phyloP scores from a whole-genome alignment of 1,140 invertebrate species.

The Pseudomyrmex sp. region DNA sequence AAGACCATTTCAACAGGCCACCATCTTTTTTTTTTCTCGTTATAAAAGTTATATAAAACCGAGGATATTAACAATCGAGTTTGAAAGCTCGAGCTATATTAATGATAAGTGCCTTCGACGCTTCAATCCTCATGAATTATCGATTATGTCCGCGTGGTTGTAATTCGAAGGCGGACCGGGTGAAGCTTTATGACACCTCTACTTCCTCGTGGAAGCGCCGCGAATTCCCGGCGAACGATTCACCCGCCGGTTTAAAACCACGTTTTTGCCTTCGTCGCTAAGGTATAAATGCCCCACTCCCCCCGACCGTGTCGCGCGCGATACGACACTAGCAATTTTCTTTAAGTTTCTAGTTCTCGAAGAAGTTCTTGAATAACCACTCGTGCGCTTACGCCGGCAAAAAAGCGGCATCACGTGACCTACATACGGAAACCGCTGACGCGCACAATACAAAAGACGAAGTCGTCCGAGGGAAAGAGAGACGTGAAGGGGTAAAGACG shows the following conservation, averaged over 20 bases:
- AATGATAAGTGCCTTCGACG: slow-evolving; percentile 4
- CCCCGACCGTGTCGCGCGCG: neutral
- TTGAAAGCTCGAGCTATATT: slow-evolving; percentile 49
- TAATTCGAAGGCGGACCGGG: slow-evolving; percentile 11
- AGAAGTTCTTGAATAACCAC: slow-evolving; percentile 50
- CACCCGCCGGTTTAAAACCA: slow-evolving; percentile 25
- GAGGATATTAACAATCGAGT: slow-evolving; percentile 39
- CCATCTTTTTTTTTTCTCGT: too few species aligned
- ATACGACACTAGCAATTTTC: slow-evolving; percentile 45
- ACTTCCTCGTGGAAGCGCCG: slow-evolving; percentile 43
- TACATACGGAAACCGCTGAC: slow-evolving; percentile 47
- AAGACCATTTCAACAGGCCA: too few species aligned
- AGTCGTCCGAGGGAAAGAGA: neutral
- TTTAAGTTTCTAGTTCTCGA: slow-evolving; percentile 51
- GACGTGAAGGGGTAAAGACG: neutral
- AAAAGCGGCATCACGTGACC: slow-evolving; percentile 24
- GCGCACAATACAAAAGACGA: slow-evolving; percentile 52
- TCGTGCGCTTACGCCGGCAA: neutral
- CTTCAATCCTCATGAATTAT: slow-evolving; percentile 16
- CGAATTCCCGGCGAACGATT: slow-evolving; percentile 35
- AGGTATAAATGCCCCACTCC: too few species aligned
- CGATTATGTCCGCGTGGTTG: slow-evolving; percentile 20
- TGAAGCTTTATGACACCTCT: slow-evolving; percentile 56
- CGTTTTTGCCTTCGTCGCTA: slow-evolving; percentile 40
- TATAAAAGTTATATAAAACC: too few species aligned